Evolutionary conservation across 2,888 invertebrate genomes (phyloP).

Genomic region (Ophonus ardosiacus): DNA sequence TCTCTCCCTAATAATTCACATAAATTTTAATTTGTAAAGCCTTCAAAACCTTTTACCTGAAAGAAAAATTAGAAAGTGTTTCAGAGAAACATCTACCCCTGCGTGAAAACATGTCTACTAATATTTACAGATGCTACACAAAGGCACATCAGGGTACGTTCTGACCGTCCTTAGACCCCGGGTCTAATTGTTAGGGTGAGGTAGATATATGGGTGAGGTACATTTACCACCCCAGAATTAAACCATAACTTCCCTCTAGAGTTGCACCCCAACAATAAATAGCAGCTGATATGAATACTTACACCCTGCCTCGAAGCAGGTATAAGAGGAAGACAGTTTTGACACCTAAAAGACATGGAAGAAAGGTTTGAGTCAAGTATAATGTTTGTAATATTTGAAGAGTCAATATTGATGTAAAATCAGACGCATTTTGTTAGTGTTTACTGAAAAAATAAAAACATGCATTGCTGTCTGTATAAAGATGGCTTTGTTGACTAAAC

Average conservation of each 20-base stretch:
- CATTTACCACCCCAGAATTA: slow-evolving; percentile 71
- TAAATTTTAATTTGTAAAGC: slow-evolving; percentile 36
- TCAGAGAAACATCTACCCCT: slow-evolving; percentile 8
- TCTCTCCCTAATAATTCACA: not conserved
- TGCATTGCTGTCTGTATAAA: slow-evolving; percentile 43
- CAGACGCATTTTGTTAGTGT: slow-evolving; percentile 54
- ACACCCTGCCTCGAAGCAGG: slow-evolving; percentile 63
- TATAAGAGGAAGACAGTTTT: slow-evolving; percentile 50
- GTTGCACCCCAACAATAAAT: slow-evolving; percentile 68
- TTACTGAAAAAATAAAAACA: slow-evolving; percentile 50
- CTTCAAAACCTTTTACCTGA: slow-evolving; percentile 27
- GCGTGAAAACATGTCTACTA: slow-evolving; percentile 36
- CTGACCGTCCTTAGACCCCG: slow-evolving; percentile 63
- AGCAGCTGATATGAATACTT: slow-evolving; percentile 71
- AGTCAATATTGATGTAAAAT: slow-evolving; percentile 54
- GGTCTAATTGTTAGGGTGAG: slow-evolving; percentile 71
- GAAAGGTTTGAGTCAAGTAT: slow-evolving; percentile 13
- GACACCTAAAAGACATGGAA: slow-evolving; percentile 10
- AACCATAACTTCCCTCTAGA: slow-evolving; percentile 69
- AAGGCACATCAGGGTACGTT: slow-evolving; percentile 44
- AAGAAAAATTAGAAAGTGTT: slow-evolving; percentile 44
- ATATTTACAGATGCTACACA: slow-evolving; percentile 52
- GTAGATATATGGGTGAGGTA: slow-evolving; percentile 69
- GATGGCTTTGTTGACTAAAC: slow-evolving; percentile 34
- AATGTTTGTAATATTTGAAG: slow-evolving; percentile 46